phyloP scores from a whole-genome alignment of 2,113 vertebrate genomes.

The Acanthochromis polyacanthus region DNA sequence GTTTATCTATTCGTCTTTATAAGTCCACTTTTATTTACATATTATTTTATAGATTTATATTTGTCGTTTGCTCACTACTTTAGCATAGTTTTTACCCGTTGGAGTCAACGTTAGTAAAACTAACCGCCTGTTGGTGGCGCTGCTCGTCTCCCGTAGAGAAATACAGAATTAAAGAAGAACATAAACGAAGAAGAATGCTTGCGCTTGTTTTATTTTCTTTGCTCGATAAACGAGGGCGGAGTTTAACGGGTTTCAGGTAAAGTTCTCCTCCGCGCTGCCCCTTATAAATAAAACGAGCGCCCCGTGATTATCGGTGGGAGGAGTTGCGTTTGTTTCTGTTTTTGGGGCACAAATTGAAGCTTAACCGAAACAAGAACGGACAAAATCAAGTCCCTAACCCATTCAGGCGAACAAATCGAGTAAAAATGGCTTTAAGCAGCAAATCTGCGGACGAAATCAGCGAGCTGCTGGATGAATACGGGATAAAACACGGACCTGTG shows the following conservation, averaged over 20 bases:
- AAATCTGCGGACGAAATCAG: constrained; percentile 73
- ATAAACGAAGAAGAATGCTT: constrained; percentile 19
- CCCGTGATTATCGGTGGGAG: background rate
- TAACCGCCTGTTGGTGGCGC: constrained; percentile 18
- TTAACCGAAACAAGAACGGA: background rate
- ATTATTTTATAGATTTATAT: no score
- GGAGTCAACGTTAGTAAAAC: background rate
- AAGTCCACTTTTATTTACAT: no score
- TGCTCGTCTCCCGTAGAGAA: background rate
- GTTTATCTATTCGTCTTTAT: no score
- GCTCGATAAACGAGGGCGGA: constrained; percentile 34
- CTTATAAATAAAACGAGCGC: constrained; percentile 5
- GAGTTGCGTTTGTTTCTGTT: background rate
- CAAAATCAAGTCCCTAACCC: accelerated
- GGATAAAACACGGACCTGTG: constrained; percentile 84
- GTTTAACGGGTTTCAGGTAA: accelerated
- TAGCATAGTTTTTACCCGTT: no score
- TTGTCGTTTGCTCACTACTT: no score
- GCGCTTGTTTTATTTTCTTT: background rate
- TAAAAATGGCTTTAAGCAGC: constrained; percentile 56
- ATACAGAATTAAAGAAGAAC: background rate
- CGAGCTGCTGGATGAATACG: constrained; percentile 78
- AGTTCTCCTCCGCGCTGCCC: background rate
- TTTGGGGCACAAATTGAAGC: constrained; percentile 13
- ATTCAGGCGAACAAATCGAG: background rate